Evolutionary conservation across 92 coral and sea anemone species (phyloP), one percentile per base, ranked within the genome.

Genomic region (Meandrina meandrites): DNA sequence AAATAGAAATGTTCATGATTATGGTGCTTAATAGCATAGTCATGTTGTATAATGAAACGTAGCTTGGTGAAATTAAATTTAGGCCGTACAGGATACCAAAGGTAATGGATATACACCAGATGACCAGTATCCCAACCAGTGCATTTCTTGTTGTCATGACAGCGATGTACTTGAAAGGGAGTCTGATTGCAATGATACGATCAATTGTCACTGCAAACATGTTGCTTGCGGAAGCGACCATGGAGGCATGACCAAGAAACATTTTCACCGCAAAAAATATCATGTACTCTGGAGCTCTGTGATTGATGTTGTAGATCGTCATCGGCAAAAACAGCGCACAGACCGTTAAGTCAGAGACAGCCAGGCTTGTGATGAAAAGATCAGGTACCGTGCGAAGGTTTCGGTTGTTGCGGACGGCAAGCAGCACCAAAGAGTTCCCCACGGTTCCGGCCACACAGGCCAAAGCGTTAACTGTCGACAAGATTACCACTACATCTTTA

Each of bases 201-300:
- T 94, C 96, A 31, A 94, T 69, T 47, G 96, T 90, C 28, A 94
- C 94, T 12, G 91, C 80, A 60, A 86, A 94, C 92, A 94, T 77
- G 76, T 92, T 92, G 57, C 94, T 89, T 13, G 91, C 86, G 5
- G 96, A 89, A 11, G 93, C 94, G 35, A 90, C 64, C 34, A 92
- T 45, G 34, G 94, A 53, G n/a, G 86, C 15, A 80, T 89, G 81
- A 11, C 94, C 93, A 18, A 94, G 67, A 17, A 91, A 80, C 8
- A 37, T 30, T 42, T 36, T 89, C 14, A 54, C 69, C 32, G 71
- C 58, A 8, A 81, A 1, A 60, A 24, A 24, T 60, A 60, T 24
- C 14, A 60, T 9, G 22, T 76, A 16, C 8, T 21, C 24, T 22
- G 5, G 31, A 60, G 68, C 68, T 60, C 68, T 18, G 10, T 24